Conservation (phyloP, 2,113 vertebrate species). For the Syngnathus floridae region DNA sequence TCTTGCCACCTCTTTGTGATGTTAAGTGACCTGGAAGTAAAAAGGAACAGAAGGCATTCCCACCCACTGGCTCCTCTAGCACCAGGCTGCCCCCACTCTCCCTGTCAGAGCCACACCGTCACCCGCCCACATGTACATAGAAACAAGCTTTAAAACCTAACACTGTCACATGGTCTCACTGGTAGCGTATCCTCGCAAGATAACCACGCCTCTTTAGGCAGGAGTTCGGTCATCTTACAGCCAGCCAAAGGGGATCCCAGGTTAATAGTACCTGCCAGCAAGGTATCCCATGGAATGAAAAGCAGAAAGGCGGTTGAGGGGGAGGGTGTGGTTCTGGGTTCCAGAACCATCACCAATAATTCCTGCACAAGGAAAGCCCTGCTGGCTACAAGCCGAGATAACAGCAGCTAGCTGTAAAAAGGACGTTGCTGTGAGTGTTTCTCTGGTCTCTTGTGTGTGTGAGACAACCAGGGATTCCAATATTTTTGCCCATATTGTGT, state of each 20-base stretch:
- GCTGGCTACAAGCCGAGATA: constrained; percentile 51
- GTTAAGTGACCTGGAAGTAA: constrained; percentile 70
- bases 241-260: constrained; percentile 17
- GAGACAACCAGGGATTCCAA: background rate
- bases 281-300: constrained; percentile 18
- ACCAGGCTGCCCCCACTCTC: constrained; percentile 38
- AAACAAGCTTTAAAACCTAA: constrained; percentile 30
- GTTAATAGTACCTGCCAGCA: constrained; percentile 23
- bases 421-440: constrained; percentile 42
- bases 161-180: constrained; percentile 17
- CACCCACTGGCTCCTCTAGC: constrained; percentile 49
- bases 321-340: constrained; percentile 17
- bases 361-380: constrained; percentile 46
- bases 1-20: constrained; percentile 32
- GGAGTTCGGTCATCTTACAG: background rate
- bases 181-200: constrained; percentile 3
- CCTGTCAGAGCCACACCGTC: constrained; percentile 22
- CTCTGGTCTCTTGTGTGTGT: constrained; percentile 4
- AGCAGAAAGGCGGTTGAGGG: constrained; percentile 4
- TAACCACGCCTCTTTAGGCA: constrained; percentile 12
- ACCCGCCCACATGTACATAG: constrained; percentile 16
- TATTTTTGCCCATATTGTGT: background rate
- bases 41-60: constrained; percentile 64
- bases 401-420: constrained; percentile 22
- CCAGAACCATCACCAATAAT: constrained; percentile 35